Conservation (phyloP, 2,113 vertebrate genomes). For the Micronycteris hirsuta region DNA sequence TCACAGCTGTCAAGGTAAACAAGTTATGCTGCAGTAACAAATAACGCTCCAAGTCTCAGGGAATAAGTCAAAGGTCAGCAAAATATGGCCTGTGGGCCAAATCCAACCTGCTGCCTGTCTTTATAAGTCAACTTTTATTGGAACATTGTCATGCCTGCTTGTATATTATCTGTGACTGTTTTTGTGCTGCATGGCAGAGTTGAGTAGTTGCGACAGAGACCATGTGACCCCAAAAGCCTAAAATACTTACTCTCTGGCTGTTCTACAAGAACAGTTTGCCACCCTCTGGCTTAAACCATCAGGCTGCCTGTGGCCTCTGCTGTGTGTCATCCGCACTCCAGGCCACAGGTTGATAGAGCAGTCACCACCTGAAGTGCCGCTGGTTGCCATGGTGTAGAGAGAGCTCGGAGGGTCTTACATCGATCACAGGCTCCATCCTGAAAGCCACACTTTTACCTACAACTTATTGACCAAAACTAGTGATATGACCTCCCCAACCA, state of each 20-base stretch:
- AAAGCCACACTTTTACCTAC: background rate
- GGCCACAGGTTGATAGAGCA: background rate
- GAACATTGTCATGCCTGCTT: background rate
- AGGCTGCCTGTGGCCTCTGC: background rate
- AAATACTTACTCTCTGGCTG: background rate
- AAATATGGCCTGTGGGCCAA: background rate
- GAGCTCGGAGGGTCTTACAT: background rate
- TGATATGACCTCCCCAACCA: background rate
- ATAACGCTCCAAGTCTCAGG: background rate
- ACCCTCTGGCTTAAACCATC: background rate
- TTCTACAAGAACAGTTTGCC: background rate
- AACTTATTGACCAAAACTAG: background rate
- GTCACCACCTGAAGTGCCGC: background rate
- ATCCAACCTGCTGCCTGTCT: background rate
- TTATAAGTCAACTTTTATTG: background rate
- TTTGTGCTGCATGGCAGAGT: background rate
- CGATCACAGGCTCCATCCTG: background rate
- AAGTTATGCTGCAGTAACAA: background rate
- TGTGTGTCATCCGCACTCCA: background rate
- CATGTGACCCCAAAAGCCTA: background rate
- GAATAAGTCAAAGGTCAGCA: background rate
- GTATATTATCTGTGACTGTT: background rate
- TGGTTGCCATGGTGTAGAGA: conserved; percentile 28
- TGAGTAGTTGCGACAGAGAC: background rate
- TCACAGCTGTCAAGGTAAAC: background rate